A percentile compares a stretch with the other conserved stretches of the same genome.
Conservation (phyloP, 2,797 vertebrate genomes). For the Novumbra hubbsi region DNA sequence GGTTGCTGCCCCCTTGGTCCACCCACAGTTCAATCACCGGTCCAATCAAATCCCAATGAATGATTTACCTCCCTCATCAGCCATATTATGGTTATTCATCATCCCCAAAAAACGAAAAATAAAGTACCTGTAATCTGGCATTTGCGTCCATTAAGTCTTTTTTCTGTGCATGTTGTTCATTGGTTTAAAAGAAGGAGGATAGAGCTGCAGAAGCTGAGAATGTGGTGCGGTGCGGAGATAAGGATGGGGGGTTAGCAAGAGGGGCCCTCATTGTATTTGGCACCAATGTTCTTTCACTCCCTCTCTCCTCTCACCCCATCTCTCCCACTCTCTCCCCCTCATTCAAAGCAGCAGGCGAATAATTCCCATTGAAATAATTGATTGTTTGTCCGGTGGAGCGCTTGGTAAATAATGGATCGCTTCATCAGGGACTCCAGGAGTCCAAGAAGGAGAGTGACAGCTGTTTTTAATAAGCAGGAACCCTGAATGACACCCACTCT, state of each 20-base stretch:
- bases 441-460: slow-evolving; percentile 53
- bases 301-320: neutral
- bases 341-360: slow-evolving; percentile 62
- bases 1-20: slow-evolving; percentile 16
- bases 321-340: neutral
- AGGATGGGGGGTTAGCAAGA: slow-evolving; percentile 18
- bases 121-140: slow-evolving; percentile 51
- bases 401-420: slow-evolving; percentile 72
- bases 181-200: slow-evolving; percentile 13
- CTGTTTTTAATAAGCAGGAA: slow-evolving; percentile 45
- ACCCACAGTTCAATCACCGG: slow-evolving; percentile 37
- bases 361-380: slow-evolving; percentile 72
- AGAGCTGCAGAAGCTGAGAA: too few species aligned
- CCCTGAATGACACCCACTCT: slow-evolving; percentile 9
- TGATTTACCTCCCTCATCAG: slow-evolving; percentile 75
- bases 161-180: slow-evolving; percentile 17
- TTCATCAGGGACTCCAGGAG: slow-evolving; percentile 61
- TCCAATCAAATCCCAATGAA: slow-evolving; percentile 71
- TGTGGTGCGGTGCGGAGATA: neutral
- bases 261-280: slow-evolving; percentile 18
- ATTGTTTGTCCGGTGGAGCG: slow-evolving; percentile 60
- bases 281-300: slow-evolving; percentile 11
- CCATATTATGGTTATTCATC: slow-evolving; percentile 76
- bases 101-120: slow-evolving; percentile 72
- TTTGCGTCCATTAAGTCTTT: slow-evolving; percentile 57